Evolutionary conservation across 2,888 invertebrate genomes (phyloP), one percentile per base, ranked within the genome.

Genomic region (Folsomia candida): DNA sequence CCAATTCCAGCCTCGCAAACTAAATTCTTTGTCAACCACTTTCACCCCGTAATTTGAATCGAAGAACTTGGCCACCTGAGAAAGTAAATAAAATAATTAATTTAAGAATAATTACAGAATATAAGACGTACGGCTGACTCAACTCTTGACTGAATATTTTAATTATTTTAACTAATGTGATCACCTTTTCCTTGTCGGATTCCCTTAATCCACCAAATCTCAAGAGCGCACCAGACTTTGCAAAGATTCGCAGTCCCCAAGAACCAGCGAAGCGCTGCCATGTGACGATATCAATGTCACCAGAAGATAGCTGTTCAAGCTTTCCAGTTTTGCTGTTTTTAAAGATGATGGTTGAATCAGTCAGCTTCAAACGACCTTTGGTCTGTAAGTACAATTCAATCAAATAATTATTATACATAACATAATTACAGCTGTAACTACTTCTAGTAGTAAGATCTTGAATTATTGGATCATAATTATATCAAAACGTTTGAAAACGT

Each of bases 1-100:
- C 95, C 98, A 99, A 84, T 99, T 99, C 98, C 98, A 99, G 0
- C 99, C 99, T 83, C 95, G 97, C 1, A 97, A 86, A 76, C 95
- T 93, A 67, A 96, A 84, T 81, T 99, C 98, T 81, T 93, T 93
- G 81, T 94, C 94, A 61, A 93, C 85, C 89, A 97, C 89, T 70
- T 93, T 91, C 79, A 91, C 90, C 28, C 89, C 87, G 83, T 96
- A 97, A 77, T 91, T 89, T 4, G 87, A 86, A 76, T 90, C 88
- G 79, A 97, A 91, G 83, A 94, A 98, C 80, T 93, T 92, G 0
- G 92, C 90, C 59, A 99, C 87, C 37, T 37, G 37, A n/a, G n/a
- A n/a, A n/a, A n/a, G 37, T 37, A 4, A 37, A 37, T 37, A 9
- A 37, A 37, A 9, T 37, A 37, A 37, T 37, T 37, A 37, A 37